Evolutionary conservation across 2,113 vertebrate species (phyloP).

Genomic region (Eidolon helvum): DNA sequence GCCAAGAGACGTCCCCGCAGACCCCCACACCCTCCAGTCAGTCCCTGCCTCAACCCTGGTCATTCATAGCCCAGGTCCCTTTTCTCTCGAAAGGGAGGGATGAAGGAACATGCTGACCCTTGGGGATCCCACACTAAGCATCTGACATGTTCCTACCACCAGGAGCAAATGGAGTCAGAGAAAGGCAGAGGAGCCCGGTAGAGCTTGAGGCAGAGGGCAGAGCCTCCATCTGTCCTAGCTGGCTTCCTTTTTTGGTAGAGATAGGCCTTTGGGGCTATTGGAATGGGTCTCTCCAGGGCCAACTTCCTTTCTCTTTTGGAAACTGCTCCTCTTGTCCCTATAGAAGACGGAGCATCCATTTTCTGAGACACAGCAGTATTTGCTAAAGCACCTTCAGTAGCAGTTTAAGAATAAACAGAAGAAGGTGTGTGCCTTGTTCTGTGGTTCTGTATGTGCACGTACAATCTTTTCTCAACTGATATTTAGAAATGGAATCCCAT

Average conservation of each 20-base stretch:
- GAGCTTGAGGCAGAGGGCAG: background rate
- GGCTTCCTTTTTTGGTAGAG: background rate
- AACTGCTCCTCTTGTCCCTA: conserved; percentile 10
- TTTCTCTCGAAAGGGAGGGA: background rate
- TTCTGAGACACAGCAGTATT: background rate
- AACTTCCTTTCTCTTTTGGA: background rate
- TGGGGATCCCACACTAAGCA: background rate
- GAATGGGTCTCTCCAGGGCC: background rate
- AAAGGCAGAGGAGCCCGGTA: background rate
- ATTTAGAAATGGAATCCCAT: conserved; percentile 3
- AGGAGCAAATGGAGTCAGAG: background rate
- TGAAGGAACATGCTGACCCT: background rate
- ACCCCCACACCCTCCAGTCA: conserved; percentile 40
- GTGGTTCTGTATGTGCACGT: background rate
- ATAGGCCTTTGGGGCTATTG: background rate
- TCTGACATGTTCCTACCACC: background rate
- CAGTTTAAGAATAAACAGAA: conserved; percentile 15
- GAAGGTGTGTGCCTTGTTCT: conserved; percentile 42
- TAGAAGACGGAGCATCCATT: conserved; percentile 1
- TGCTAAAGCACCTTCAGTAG: background rate
- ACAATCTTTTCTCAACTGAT: background rate
- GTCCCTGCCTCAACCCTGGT: conserved; percentile 2
- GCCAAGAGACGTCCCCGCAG: conserved; percentile 78
- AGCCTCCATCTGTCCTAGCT: background rate
- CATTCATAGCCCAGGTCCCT: background rate